Base-by-base conservation (phyloP, 2,888 invertebrate species). In the Nipponacmea schrenckii region DNA sequence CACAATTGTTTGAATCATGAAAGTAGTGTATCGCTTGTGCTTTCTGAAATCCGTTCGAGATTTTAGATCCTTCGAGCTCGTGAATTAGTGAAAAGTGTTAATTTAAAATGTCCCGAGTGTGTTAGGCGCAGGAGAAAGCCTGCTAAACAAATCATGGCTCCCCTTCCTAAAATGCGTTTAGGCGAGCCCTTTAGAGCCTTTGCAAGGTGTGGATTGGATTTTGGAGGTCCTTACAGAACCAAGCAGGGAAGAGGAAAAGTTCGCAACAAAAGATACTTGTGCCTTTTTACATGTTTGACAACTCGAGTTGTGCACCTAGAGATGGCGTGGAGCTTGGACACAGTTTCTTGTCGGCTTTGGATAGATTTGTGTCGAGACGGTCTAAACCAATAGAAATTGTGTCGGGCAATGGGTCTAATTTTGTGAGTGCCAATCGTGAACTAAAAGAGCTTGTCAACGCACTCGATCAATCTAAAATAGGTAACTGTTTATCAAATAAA, bases 221-320 rank as follows among this genome's bases (percentile, higher is more conserved):
- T 50, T 46, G 73, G 48, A 10, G 73, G 73, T 46, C 75, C 73
- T 14, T 74, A 75, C 31, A 14, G 64, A 12, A 71, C 65, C 0
- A 67, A 63, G 20, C 69, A 74, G 24, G 74, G 74, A 12, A 20
- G 73, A 39, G 74, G 72, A 15, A 48, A 24, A 2, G 15, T n/a
- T n/a, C 50, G 46, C 24, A 27, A 12, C 10, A 78, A 77, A 67
- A 24, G 77, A 44, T 77, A 78, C 67, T 46, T 74, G 31, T 70
- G 69, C 62, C 44, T 74, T 15, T 69, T 74, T 48, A 74, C 73
- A n/a, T 73, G 73, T 50, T 27, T 74, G 17, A 20, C 15, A n/a
- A 45, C 69, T 14, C 26, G 74, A n/a, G 74, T 73, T 7, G 74
- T 70, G 20, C 70, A 70, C 44, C 56, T 70, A 15, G 66, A 70